Evolutionary conservation across 35 echinoderm and acorn worm species (phyloP), one percentile per base, ranked within the genome.

Genomic region (Amphiura filiformis): DNA sequence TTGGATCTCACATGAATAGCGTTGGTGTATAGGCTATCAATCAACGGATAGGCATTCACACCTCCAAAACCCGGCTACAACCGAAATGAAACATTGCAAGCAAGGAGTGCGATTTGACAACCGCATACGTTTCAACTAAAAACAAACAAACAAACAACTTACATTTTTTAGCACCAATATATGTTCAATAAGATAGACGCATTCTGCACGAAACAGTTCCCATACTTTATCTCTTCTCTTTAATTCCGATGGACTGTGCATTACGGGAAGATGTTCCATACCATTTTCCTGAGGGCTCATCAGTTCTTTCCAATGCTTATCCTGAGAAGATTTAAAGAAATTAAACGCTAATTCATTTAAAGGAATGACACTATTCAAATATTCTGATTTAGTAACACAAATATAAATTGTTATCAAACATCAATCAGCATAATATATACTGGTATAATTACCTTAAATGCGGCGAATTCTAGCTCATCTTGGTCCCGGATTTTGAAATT

Each of bases 131-230:
- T n/a, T n/a, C n/a, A n/a, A n/a, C n/a, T n/a, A n/a, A n/a, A n/a
- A n/a, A n/a, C n/a, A n/a, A n/a, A n/a, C n/a, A n/a, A n/a, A n/a
- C n/a, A n/a, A n/a, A n/a, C n/a, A n/a, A 86, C 93, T 90, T 92
- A 99, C 96, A 84, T 99, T 89, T 91, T 92, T 94, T 47, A 99
- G 81, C 15, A 99, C 91, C 32, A 99, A 80, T 36, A 99, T 91
- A 57, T 94, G 93, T 35, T 99, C 90, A 0, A 99, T 84, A 1
- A 99, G 65, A 77, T 94, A 99, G 75, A 92, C 93, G 39, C 93
- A 91, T 82, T 99, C 96, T 75, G 93, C 92, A 30, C 87, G 37
- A 36, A 99, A 99, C 34, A 99, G 30, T 65, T 99, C 96, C 96
- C 96, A 99, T 13, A 99, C 93, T 75, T 94, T 90, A 56, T 99